Conservation (phyloP, 2,888 invertebrate species). For the Cheilosia pagana region DNA sequence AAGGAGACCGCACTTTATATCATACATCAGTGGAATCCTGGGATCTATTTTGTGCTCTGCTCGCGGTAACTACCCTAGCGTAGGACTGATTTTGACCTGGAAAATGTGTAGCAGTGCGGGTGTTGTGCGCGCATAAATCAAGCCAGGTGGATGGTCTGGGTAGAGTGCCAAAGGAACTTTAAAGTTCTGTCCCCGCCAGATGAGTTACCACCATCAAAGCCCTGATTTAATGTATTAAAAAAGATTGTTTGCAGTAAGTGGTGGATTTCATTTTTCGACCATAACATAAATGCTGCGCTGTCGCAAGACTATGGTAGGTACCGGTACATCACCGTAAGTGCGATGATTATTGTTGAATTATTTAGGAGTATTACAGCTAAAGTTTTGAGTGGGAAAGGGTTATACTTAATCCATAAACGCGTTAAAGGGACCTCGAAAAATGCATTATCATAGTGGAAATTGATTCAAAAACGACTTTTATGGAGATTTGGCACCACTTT, state of each 20-base stretch:
- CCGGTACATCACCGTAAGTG: slow-evolving; percentile 29
- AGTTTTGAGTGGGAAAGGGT: slow-evolving; percentile 24
- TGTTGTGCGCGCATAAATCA: slow-evolving; percentile 69
- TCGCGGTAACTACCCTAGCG: slow-evolving; percentile 47
- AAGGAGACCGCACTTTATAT: slow-evolving; percentile 67
- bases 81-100: slow-evolving; percentile 70
- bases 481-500: too few relatives aligned
- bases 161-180: slow-evolving; percentile 66
- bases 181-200: slow-evolving; percentile 72
- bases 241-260: slow-evolving; percentile 65
- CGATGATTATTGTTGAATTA: slow-evolving; percentile 69
- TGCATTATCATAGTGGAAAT: too few relatives aligned
- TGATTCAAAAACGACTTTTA: too few relatives aligned
- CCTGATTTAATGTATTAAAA: slow-evolving; percentile 73
- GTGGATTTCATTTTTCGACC: slow-evolving; percentile 57
- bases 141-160: slow-evolving; percentile 63
- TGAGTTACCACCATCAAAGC: slow-evolving; percentile 70
- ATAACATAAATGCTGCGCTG: slow-evolving; percentile 62
- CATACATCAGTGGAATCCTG: slow-evolving; percentile 53
- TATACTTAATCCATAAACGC: slow-evolving; percentile 12
- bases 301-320: slow-evolving; percentile 44
- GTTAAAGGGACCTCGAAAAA: too few relatives aligned
- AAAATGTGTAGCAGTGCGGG: slow-evolving; percentile 51
- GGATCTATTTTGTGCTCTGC: slow-evolving; percentile 31
- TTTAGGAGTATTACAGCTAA: slow-evolving; percentile 51